Percentiles rank a stretch among this genome's conserved stretches.
phyloP scores from a whole-genome alignment of 2,113 vertebrate species.

The Amphiprion percula region DNA sequence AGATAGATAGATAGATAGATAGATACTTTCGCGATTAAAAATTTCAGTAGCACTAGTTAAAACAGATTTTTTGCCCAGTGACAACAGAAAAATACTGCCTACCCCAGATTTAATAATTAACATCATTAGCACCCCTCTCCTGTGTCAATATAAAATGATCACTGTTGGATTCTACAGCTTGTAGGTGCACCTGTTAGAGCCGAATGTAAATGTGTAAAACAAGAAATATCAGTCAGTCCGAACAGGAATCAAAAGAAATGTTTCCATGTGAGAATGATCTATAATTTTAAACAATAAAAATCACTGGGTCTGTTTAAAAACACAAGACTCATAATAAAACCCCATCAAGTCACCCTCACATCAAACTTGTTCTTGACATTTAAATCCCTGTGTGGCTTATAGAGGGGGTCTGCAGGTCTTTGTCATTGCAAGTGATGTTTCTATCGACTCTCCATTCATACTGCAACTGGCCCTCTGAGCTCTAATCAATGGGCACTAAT shows the following conservation, averaged over 20 bases:
- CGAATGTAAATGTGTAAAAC: not conserved
- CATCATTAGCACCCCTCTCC: too few relatives aligned
- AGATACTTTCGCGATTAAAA: too few relatives aligned
- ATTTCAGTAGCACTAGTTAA: too few relatives aligned
- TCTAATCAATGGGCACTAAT: conserved; percentile 80
- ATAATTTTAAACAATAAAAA: conserved; percentile 1
- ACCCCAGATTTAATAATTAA: too few relatives aligned
- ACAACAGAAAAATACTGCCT: too few relatives aligned
- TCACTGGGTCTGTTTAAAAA: not conserved
- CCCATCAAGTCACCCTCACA: conserved; percentile 13
- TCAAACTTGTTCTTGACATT: conserved; percentile 69
- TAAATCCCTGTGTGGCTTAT: conserved; percentile 42
- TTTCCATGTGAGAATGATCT: not conserved
- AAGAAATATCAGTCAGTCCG: too few relatives aligned
- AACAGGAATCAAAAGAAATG: not conserved
- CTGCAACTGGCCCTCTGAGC: conserved; percentile 50
- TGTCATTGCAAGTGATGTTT: conserved; percentile 71
- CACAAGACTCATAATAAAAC: conserved; percentile 2
- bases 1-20: too few relatives aligned
- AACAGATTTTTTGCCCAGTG: too few relatives aligned
- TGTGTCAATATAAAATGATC: too few relatives aligned
- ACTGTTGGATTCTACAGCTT: not conserved
- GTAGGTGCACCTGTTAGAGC: not conserved
- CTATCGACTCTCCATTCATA: conserved; percentile 76
- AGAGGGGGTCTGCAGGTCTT: conserved; percentile 57